Evolutionary conservation across 2,797 vertebrate species (phyloP).

Genomic region (Astyanax mexicanus): DNA sequence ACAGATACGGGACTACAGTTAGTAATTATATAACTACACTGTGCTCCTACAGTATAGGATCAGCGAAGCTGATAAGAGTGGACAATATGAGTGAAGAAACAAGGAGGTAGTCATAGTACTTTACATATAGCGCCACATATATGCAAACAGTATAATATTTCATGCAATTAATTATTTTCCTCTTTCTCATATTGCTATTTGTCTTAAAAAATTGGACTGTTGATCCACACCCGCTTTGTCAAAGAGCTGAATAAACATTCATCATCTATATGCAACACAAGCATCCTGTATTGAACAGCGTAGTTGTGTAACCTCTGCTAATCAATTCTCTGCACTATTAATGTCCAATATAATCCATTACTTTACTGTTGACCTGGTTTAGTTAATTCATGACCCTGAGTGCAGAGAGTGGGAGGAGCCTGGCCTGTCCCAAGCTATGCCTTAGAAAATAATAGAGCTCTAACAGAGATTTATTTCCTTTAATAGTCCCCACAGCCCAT

Average conservation of each 20-base stretch:
- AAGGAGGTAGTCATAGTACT: no score
- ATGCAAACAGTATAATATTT: no score
- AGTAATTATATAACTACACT: no score
- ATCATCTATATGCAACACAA: conserved; percentile 15
- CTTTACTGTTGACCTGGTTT: conserved; percentile 27
- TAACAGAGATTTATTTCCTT: conserved; percentile 15
- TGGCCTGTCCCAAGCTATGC: neutral
- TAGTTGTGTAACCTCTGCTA: conserved; percentile 30
- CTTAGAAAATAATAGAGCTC: neutral
- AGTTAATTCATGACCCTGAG: conserved; percentile 23
- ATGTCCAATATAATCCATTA: conserved; percentile 27
- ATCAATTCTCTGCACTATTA: conserved; percentile 34
- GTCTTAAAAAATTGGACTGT: neutral
- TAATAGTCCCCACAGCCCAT: conserved; percentile 9
- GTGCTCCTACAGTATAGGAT: no score
- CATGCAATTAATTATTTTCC: neutral
- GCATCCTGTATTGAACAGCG: conserved; percentile 26
- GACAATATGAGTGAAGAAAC: no score
- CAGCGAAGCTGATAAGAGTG: no score
- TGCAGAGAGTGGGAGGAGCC: neutral
- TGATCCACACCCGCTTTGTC: neutral
- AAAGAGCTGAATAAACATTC: neutral
- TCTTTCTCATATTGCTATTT: neutral
- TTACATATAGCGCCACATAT: no score
- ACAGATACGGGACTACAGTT: no score